Evolutionary conservation across 2,888 invertebrate species (phyloP), one percentile per base, ranked within the genome.

Genomic region (Hirtodrosophila cameraria): DNA sequence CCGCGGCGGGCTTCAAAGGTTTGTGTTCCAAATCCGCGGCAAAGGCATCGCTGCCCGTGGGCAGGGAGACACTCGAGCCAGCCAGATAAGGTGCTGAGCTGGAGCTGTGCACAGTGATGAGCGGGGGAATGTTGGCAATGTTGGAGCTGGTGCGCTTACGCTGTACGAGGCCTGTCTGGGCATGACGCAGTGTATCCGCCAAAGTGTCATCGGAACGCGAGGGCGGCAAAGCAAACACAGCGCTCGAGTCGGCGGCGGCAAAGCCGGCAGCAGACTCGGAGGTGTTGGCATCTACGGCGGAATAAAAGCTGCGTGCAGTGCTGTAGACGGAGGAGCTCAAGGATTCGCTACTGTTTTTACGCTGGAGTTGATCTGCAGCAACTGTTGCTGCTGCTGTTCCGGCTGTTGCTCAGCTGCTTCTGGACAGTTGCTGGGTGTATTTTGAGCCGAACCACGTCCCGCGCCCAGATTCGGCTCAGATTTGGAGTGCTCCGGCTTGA

Each of bases 141-240:
- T 88, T 39, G 93, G 93, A 8, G 94, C 94, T 2, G 93, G 95
- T 50, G 92, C 92, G 82, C 92, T 94, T 86, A 13, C 88, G 82
- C 36, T 87, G 87, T 0, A 94, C 92, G 58, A 91, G 93, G 68
- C 93, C 93, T 2, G 93, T 92, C 63, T 93, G 92, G 46, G 90
- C 90, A 35, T 92, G 92, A 41, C 93, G 93, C 52, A 76, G 76
- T 45, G 69, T 84, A 75, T 68, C 91, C 74, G 87, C 92, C 4
- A 96, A 90, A 0, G 95, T 95, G 81, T 96, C 96, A 87, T 96
- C 96, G 65, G 96, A 96, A 42, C 95, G 93, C 0, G 96, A 96
- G 0, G 96, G 95, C 3, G 95, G 95, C 43, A 96, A 90, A 25
- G 95, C 92, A 15, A 90, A 88, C 4, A 87, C 72, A 25, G 60